These are phyloP conservation scores for Caenorhabditis panamensis DNA, from an alignment of 2,888 invertebrate genomes.

Conservation along the genomic window DNA sequence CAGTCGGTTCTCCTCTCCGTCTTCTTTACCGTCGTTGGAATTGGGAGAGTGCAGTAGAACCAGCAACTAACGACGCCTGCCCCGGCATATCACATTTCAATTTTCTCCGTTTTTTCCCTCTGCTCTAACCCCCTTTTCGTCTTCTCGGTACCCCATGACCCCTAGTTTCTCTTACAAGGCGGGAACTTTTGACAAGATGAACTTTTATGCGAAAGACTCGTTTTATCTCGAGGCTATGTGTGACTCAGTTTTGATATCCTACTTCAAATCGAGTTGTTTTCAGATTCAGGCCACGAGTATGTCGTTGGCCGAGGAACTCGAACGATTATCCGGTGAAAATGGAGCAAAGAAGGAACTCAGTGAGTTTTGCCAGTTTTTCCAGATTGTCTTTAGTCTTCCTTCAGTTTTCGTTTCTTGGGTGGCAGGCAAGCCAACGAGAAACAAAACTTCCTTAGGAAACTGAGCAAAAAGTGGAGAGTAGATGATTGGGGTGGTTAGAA, in stretches of 20 bases:
- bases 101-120: constrained; percentile 14
- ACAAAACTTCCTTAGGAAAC: too few relatives aligned
- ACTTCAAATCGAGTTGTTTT: neutral
- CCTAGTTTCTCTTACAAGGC: neutral
- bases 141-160: neutral
- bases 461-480: constrained; percentile 16
- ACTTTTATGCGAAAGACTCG: too few relatives aligned
- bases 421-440: too few relatives aligned
- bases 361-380: constrained; percentile 50
- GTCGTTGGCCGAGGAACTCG: constrained; percentile 72
- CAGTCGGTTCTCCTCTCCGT: neutral
- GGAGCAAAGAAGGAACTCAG: constrained; percentile 68
- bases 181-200: neutral
- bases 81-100: constrained; percentile 51
- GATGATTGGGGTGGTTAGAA: constrained; percentile 18
- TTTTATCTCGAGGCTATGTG: too few relatives aligned
- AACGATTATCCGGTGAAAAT: constrained; percentile 68
- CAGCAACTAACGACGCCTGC: constrained; percentile 49
- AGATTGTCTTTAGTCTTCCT: too few relatives aligned
- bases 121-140: neutral
- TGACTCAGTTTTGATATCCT: neutral
- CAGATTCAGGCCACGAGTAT: constrained; percentile 58
- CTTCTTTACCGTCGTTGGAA: constrained; percentile 37
- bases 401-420: too few relatives aligned
- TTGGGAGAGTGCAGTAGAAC: constrained; percentile 4